These are phyloP conservation scores for Ectropis grisescens DNA, from an alignment of 1,140 invertebrate genomes.

Conservation along the genomic window DNA sequence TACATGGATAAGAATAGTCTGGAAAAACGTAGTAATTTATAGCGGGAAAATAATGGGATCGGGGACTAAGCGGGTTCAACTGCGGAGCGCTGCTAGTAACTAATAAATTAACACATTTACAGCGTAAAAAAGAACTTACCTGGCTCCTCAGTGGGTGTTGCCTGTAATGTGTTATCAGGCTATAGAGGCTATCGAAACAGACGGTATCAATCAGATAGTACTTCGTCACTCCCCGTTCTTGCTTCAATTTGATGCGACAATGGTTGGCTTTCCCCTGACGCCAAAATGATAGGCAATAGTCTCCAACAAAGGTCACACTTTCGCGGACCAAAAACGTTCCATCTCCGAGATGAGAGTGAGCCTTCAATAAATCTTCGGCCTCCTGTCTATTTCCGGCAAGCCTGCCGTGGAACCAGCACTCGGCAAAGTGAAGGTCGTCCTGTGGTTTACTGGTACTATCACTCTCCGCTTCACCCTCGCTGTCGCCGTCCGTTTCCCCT, in stretches of 20 bases:
- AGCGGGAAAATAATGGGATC: too few species aligned
- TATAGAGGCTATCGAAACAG: constrained; percentile 94
- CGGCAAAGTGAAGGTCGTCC: constrained; percentile 93
- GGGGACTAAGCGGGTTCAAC: too few species aligned
- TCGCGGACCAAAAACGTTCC: constrained; percentile 96
- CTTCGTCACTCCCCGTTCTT: constrained; percentile 89
- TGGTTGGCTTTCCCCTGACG: constrained; percentile 91
- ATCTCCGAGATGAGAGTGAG: constrained; percentile 90
- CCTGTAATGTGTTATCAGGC: constrained; percentile 92
- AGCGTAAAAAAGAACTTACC: too few species aligned
- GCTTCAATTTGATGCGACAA: constrained; percentile 91
- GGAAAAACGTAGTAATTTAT: too few species aligned
- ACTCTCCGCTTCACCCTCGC: constrained; percentile 67
- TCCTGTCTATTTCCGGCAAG: constrained; percentile 79
- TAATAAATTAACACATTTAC: too few species aligned
- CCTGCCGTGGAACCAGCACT: constrained; percentile 96
- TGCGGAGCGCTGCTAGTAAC: too few species aligned
- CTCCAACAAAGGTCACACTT: constrained; percentile 96
- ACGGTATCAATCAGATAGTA: constrained; percentile 93
- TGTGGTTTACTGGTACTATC: constrained; percentile 66
- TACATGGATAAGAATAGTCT: too few species aligned
- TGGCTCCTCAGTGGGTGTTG: constrained; percentile 88
- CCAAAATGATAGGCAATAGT: constrained; percentile 97
- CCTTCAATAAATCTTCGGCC: constrained; percentile 82
- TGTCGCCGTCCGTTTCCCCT: constrained; percentile 74